A percentile compares a stretch with the other conserved stretches of the same genome.
Evolutionary conservation across 2,113 vertebrate species (phyloP).

Genomic region (Chlamydotis undulata): DNA sequence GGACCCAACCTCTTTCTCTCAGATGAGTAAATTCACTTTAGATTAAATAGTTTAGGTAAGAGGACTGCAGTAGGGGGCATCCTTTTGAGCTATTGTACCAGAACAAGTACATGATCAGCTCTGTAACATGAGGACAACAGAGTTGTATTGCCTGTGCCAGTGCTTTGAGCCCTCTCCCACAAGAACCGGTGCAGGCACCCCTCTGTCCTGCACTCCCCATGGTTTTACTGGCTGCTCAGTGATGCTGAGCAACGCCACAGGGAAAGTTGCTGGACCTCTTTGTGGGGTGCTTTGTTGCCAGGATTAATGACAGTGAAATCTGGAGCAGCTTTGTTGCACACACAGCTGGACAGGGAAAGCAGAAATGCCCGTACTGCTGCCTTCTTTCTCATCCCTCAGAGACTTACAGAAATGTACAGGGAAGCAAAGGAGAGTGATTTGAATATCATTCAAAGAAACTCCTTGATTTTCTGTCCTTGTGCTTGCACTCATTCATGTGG

Average conservation of each 20-base stretch:
- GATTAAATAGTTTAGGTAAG: neutral
- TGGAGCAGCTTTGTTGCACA: neutral
- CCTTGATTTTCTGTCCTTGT: neutral
- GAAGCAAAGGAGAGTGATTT: neutral
- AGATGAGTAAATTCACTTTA: neutral
- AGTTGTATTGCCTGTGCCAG: fast-evolving
- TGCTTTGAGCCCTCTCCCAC: neutral
- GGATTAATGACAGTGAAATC: fast-evolving
- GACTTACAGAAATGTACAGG: neutral
- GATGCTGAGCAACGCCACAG: fast-evolving
- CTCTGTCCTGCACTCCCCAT: fast-evolving
- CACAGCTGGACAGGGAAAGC: neutral
- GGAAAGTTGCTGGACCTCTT: neutral
- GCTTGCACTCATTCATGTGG: neutral
- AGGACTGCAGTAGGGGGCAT: neutral
- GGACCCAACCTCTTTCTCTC: neutral
- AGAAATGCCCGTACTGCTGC: neutral
- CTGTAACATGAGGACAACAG: fast-evolving
- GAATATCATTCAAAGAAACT: neutral
- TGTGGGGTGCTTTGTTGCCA: neutral
- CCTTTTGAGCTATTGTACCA: neutral
- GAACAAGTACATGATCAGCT: fast-evolving
- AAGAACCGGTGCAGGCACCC: fast-evolving
- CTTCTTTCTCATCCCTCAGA: neutral
- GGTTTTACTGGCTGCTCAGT: neutral